Percentiles rank a stretch among this genome's conserved stretches.
These are phyloP conservation scores for Conopomorpha cramerella DNA, from an alignment of 1,140 invertebrate genomes.

Conservation along the genomic window DNA sequence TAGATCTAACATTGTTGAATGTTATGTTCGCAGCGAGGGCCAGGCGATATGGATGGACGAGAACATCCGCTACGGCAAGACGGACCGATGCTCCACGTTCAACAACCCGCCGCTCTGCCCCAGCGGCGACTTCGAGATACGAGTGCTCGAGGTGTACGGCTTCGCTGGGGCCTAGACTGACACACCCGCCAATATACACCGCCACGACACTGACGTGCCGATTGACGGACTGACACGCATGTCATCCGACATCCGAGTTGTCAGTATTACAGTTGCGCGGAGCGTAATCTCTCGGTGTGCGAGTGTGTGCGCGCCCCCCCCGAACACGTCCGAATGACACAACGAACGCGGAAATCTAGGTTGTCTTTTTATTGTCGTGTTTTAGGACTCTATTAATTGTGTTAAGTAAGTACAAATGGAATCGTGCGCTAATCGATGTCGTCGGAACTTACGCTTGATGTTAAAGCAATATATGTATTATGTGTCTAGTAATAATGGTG, in stretches of 20 bases:
- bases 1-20: background rate
- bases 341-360: no score
- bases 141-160: constrained; percentile 92
- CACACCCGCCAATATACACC: background rate
- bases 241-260: background rate
- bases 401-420: background rate
- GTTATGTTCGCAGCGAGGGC: constrained; percentile 71
- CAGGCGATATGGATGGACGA: constrained; percentile 95
- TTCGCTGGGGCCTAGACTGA: constrained; percentile 75
- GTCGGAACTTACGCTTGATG: background rate
- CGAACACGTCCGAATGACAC: no score
- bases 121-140: constrained; percentile 88
- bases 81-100: constrained; percentile 91
- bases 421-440: background rate
- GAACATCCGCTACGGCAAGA: constrained; percentile 90
- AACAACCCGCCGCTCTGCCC: constrained; percentile 91
- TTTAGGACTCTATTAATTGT: background rate
- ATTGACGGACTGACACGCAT: background rate
- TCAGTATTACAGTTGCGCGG: background rate
- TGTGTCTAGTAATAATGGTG: background rate
- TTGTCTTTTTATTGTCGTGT: background rate
- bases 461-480: background rate
- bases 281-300: no score
- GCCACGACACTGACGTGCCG: constrained; percentile 10
- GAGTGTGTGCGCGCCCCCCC: no score